These are phyloP conservation scores for Brachyhypopomus occidentalis DNA, from an alignment of 2,113 vertebrate species.

Conservation along the genomic window DNA sequence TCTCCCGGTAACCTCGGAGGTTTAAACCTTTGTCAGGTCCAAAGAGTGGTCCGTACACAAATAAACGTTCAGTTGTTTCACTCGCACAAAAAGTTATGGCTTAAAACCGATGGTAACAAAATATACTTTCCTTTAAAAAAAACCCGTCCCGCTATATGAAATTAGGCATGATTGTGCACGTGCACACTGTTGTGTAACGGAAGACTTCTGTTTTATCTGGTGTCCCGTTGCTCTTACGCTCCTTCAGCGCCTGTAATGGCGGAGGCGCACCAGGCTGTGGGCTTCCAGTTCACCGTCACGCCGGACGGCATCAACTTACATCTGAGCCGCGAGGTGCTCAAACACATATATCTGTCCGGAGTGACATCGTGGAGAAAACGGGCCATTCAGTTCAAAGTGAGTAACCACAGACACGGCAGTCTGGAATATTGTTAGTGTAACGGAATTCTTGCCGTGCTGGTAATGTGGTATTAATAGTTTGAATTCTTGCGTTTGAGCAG, in stretches of 20 bases:
- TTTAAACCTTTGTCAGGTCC: neutral
- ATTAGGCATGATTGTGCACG: too few relatives aligned
- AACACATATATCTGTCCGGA: slow-evolving; percentile 84
- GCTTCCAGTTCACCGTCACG: slow-evolving; percentile 94
- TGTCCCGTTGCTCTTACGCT: neutral
- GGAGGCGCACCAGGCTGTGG: slow-evolving; percentile 96
- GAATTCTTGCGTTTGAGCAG: slow-evolving; percentile 66
- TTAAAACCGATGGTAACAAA: neutral
- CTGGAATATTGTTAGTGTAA: neutral
- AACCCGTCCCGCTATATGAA: too few relatives aligned
- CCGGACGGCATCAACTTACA: slow-evolving; percentile 88
- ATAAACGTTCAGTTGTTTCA: neutral
- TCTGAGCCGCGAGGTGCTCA: slow-evolving; percentile 86
- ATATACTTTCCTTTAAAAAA: neutral
- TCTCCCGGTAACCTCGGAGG: neutral
- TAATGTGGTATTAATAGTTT: neutral
- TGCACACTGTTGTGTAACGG: neutral
- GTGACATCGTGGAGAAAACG: slow-evolving; percentile 90
- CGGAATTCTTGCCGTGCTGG: neutral
- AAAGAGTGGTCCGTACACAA: too few relatives aligned
- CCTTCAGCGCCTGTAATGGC: slow-evolving; percentile 76
- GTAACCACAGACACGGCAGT: neutral
- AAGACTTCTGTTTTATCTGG: neutral
- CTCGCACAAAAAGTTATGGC: too few relatives aligned
- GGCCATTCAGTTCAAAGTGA: slow-evolving; percentile 86